These are phyloP conservation scores for Helicoverpa zea DNA, from an alignment of 1,140 invertebrate genomes.

Conservation along the genomic window DNA sequence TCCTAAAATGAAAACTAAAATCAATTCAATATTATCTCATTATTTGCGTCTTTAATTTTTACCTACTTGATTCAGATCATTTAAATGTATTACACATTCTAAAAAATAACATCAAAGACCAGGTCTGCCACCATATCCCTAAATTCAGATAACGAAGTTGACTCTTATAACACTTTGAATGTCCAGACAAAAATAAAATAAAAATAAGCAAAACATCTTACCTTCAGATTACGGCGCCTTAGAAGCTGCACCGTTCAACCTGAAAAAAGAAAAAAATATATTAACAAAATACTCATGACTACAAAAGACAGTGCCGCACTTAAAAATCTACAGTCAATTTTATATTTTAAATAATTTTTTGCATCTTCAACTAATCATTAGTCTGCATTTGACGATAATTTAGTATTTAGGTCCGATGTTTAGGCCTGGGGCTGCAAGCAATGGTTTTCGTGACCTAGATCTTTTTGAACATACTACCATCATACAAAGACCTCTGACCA, in stretches of 20 bases:
- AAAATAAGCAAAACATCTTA: constrained; percentile 54
- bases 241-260: constrained; percentile 36
- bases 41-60: too few relatives aligned
- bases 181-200: constrained; percentile 22
- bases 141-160: not conserved
- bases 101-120: too few relatives aligned
- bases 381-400: constrained; percentile 76
- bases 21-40: too few relatives aligned
- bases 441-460: constrained; percentile 83
- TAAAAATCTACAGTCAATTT: constrained; percentile 66
- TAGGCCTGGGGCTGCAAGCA: constrained; percentile 75
- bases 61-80: too few relatives aligned
- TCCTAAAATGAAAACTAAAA: too few relatives aligned
- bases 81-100: too few relatives aligned
- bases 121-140: not conserved
- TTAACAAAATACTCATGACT: constrained; percentile 33
- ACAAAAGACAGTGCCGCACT: constrained; percentile 50
- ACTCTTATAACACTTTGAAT: not conserved
- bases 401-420: constrained; percentile 80
- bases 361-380: constrained; percentile 72
- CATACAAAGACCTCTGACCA: constrained; percentile 59
- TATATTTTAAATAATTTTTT: constrained; percentile 71
- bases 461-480: constrained; percentile 72
- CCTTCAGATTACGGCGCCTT: constrained; percentile 51
- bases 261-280: constrained; percentile 55